Evolutionary conservation across 1,140 invertebrate genomes (phyloP), one percentile per base, ranked within the genome.

Genomic region (Halotydeus destructor): DNA sequence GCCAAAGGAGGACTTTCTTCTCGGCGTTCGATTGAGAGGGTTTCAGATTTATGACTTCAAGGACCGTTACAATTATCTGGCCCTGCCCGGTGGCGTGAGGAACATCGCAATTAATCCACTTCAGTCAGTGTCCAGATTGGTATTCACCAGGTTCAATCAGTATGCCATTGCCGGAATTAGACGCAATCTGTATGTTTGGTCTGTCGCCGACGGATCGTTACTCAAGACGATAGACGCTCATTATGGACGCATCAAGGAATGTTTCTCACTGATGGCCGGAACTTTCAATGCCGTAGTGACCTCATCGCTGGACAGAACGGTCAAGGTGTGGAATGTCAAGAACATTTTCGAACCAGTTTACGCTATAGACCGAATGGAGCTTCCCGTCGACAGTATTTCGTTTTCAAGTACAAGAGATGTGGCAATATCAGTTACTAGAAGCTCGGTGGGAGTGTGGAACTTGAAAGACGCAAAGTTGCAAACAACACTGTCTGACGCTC

Each of bases 321-420:
- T 97, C 1, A 94, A 98, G 67, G 86, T 97, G 0, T 98, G 91
- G 91, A 97, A 96, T 60, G 89, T 97, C 44, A 89, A 96, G 56
- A 96, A 97, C 56, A 94, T 97, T 52, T 88, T 91, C 55, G 86
- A 96, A 56, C 84, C 94, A 64, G 86, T 96, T 3, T 81, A 94
- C 57, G 78, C 83, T 14, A 88, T 98, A 47, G 83, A 96, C 54
- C 65, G 88, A 34, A 85, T 94, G 57, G 91, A 97, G 57, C 63
- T 94, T 36, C 85, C 88, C 52, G 85, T 97, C 42, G 88, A 97
- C 60, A 74, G 76, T 19, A 79, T 96, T 19, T 75, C 75, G 51
- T 62, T 84, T 38, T 79, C 75, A 2, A 69, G 76, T 34, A 69
- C 72, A 46, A 54, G 74, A 27, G 67, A 69, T 26, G 58, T 88